phyloP scores from a whole-genome alignment of 2,888 invertebrate species.

The Ochlodes sylvanus region DNA sequence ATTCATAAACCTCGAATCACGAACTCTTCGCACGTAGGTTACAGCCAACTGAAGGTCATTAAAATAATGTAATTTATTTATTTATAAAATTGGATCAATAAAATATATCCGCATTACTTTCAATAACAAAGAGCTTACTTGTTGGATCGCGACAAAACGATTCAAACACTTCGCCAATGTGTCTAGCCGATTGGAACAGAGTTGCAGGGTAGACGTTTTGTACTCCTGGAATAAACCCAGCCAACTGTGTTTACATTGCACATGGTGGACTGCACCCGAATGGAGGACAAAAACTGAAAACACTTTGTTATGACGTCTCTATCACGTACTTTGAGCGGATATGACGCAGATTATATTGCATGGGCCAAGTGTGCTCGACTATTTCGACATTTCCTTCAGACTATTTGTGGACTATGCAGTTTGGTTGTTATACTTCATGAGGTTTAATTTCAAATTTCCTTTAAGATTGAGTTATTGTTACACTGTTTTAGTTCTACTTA shows the following conservation, averaged over 20 bases:
- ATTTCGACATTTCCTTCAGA: constrained; percentile 20
- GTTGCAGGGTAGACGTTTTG: constrained; percentile 21
- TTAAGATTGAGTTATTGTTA: background rate
- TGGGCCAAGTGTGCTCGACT: constrained; percentile 14
- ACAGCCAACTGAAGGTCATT: too few relatives aligned
- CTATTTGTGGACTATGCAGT: constrained; percentile 15
- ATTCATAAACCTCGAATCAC: too few relatives aligned
- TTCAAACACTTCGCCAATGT: background rate
- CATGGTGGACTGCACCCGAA: constrained; percentile 41
- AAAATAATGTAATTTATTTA: too few relatives aligned
- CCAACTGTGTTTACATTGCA: constrained; percentile 37
- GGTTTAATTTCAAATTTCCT: constrained; percentile 1
- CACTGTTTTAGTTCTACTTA: background rate
- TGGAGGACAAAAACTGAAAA: constrained; percentile 44
- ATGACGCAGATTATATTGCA: constrained; percentile 40
- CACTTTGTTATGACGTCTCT: constrained; percentile 53
- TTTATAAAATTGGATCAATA: background rate
- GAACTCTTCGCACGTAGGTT: too few relatives aligned
- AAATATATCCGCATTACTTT: background rate
- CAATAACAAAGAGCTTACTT: background rate
- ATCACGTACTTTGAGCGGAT: constrained; percentile 56
- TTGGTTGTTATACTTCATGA: background rate
- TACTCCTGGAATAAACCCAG: constrained; percentile 28
- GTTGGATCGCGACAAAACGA: background rate
- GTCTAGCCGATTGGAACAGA: constrained; percentile 26